Evolutionary conservation across 2,113 vertebrate genomes (phyloP).

Genomic region (Plestiodon gilberti): DNA sequence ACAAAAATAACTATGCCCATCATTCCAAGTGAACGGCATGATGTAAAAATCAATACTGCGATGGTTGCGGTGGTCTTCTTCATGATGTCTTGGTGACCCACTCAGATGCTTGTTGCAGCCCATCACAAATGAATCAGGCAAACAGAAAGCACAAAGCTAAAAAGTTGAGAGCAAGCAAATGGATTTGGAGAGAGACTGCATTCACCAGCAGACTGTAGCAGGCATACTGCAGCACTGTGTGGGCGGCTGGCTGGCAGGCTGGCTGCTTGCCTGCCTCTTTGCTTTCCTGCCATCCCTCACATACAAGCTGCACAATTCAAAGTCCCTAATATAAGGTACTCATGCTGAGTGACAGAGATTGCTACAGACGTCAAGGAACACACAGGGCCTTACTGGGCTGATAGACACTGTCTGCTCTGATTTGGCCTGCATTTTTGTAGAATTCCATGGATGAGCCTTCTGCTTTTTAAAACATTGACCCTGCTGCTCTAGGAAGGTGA

Average conservation of each 20-base stretch:
- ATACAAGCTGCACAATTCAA: not conserved
- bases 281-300: conserved; percentile 33
- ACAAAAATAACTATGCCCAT: not conserved
- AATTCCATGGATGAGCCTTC: conserved; percentile 40
- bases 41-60: not conserved
- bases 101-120: not conserved
- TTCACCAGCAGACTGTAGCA: conserved; percentile 38
- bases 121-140: not conserved
- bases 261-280: conserved; percentile 36
- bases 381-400: conserved; percentile 4
- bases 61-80: conserved; percentile 3
- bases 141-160: conserved; percentile 11
- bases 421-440: conserved; percentile 14
- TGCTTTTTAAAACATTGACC: conserved; percentile 20
- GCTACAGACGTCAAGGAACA: not conserved
- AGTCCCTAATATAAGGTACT: not conserved
- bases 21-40: not conserved
- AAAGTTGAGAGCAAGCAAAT: conserved; percentile 41
- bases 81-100: not conserved
- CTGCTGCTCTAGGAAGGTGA: conserved; percentile 20
- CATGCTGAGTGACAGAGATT: conserved; percentile 4
- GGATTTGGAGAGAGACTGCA: conserved; percentile 28
- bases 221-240: conserved; percentile 50
- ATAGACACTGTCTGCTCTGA: conserved; percentile 24
- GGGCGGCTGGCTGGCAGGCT: conserved; percentile 48